Percentiles rank a stretch among this genome's conserved stretches.
These are phyloP conservation scores for Drosophila algonquin DNA, from an alignment of 2,888 invertebrate genomes.

Conservation along the genomic window DNA sequence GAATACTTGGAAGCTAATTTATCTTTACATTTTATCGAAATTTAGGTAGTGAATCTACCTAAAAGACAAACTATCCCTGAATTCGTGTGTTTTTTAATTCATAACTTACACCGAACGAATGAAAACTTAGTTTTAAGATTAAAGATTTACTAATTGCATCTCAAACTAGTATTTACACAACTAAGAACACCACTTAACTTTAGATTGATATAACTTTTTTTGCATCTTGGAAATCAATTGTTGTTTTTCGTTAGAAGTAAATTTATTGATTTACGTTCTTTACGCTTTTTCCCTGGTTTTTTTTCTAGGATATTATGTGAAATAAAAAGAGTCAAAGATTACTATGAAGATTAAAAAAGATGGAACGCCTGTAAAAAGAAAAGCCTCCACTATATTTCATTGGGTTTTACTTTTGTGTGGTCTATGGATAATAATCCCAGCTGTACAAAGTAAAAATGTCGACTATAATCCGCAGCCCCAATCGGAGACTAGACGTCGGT, in stretches of 20 bases:
- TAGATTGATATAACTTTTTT: neutral
- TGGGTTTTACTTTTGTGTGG: conserved; percentile 61
- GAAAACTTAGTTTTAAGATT: neutral
- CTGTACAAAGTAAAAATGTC: conserved; percentile 45
- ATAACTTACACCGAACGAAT: too few relatives aligned
- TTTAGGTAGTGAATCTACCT: too few relatives aligned
- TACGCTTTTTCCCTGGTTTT: conserved; percentile 36
- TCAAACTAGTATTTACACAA: neutral
- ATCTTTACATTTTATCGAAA: too few relatives aligned
- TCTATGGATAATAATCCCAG: conserved; percentile 53
- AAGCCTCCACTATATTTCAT: conserved; percentile 49
- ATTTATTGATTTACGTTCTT: neutral
- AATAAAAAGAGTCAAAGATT: conserved; percentile 59
- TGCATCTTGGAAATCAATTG: neutral
- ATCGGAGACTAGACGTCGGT: conserved; percentile 81
- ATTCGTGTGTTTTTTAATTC: too few relatives aligned
- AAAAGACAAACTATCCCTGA: too few relatives aligned
- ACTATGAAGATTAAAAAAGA: conserved; percentile 77
- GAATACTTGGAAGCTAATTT: too few relatives aligned
- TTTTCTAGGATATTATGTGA: conserved; percentile 72
- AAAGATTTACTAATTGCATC: neutral
- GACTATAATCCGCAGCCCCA: conserved; percentile 31
- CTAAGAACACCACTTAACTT: neutral
- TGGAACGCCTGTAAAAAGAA: conserved; percentile 63
- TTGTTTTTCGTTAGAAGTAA: neutral